A percentile compares a stretch with the other conserved stretches of the same genome.
These are phyloP conservation scores for Calliopum simillimum DNA, from an alignment of 2,888 invertebrate genomes.

Conservation along the genomic window DNA sequence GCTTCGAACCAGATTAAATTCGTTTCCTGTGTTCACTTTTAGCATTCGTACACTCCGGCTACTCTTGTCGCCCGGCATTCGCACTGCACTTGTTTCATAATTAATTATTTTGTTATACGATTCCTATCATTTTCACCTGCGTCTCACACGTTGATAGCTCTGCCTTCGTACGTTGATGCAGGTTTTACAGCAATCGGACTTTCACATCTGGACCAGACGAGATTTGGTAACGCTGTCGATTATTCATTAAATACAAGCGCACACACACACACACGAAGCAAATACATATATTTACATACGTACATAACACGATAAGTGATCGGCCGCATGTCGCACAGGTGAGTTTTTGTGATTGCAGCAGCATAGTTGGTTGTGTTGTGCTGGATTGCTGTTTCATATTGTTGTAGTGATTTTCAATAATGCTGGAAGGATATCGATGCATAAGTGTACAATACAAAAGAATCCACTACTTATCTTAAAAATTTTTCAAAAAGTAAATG, in stretches of 20 bases:
- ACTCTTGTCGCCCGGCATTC: background rate
- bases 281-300: background rate
- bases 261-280: conserved; percentile 5
- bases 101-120: conserved; percentile 30
- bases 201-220: too few species aligned
- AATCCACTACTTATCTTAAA: too few species aligned
- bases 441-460: too few species aligned
- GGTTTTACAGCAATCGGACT: background rate
- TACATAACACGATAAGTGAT: background rate
- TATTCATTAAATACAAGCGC: background rate
- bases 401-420: too few species aligned
- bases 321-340: conserved; percentile 20
- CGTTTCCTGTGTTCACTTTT: too few species aligned
- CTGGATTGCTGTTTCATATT: too few species aligned
- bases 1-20: too few species aligned
- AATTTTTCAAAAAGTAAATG: too few species aligned
- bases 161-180: background rate
- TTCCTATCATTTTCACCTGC: conserved; percentile 20
- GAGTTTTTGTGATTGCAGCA: conserved; percentile 22
- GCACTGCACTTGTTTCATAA: conserved; percentile 17
- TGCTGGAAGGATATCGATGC: too few species aligned
- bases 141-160: background rate
- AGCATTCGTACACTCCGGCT: background rate
- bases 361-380: background rate
- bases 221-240: conserved; percentile 7